Base-by-base conservation (phyloP, 35 echinoderm and acorn worm genomes). In the Diadema setosum region DNA sequence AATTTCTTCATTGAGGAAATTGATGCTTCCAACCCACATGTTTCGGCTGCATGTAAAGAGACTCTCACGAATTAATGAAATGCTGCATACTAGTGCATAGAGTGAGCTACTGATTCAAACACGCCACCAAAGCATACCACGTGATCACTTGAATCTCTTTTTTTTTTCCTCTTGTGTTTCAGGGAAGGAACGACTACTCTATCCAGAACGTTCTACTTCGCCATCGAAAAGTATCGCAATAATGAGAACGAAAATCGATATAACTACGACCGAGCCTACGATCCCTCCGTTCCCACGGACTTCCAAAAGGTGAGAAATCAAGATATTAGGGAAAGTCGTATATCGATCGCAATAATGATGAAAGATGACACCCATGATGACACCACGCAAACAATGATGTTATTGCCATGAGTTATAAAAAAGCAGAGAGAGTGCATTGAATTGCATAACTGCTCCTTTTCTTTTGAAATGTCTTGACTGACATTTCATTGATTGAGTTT, bases 181-280 rank as follows among this genome's bases (percentile, higher is more conserved):
- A 75, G 42, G 8, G 40, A 78, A 78, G 73, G 73, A 20, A 78
- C 73, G 3, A 78, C 73, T 42, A 78, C 73, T 0, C 39, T 78
- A 6, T 21, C 73, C 3, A 14, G 73, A 44, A 78, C 73, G 0
- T 78, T 78, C 39, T 78, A 41, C 73, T 78, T 78, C 17, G 33
- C 73, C 21, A 78, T 41, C 9, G 73, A 78, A 44, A 35, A 36
- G 40, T 39, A 78, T 25, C 18, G 20, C 3, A 50, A 67, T 0
- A 67, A 67, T 67, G 63, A 67, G 63, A 67, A 67, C 63, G 63
- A 67, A 34, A 67, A 67, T 34, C 63, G 63, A 15, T 67, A 67
- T 67, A 34, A 67, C 12, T 67, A 29, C 20, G 63, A 67, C 20
- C 63, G 63, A 7, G 18, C 21, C 5, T 67, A 67, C 18, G 63